phyloP scores from a whole-genome alignment of 2,888 invertebrate species.

The Apamea anceps region DNA sequence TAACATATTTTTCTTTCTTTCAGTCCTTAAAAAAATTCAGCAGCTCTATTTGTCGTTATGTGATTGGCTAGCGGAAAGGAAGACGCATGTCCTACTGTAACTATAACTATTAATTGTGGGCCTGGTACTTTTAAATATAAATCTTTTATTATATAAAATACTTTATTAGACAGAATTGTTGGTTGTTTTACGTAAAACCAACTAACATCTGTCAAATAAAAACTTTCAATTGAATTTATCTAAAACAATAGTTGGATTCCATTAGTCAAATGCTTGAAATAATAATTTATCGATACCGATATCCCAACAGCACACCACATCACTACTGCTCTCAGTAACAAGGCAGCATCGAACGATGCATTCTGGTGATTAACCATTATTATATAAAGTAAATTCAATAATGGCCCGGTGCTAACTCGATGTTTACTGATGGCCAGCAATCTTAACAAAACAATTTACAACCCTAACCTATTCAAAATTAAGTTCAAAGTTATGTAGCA shows the following conservation, averaged over 20 bases:
- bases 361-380: slow-evolving; percentile 90
- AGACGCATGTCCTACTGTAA: background rate
- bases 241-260: background rate
- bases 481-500: slow-evolving; percentile 67
- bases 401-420: slow-evolving; percentile 86
- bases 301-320: slow-evolving; percentile 48
- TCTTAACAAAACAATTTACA: slow-evolving; percentile 58
- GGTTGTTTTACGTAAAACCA: too few species aligned
- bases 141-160: too few species aligned
- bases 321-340: slow-evolving; percentile 83
- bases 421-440: slow-evolving; percentile 82
- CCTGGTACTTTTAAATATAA: too few species aligned
- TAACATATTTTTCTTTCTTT: background rate
- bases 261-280: background rate
- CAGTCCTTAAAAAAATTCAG: background rate
- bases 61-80: background rate
- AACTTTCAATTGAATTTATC: too few species aligned
- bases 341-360: slow-evolving; percentile 87
- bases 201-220: background rate
- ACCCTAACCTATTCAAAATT: slow-evolving; percentile 68
- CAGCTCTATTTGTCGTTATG: background rate
- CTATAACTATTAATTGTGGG: too few species aligned
- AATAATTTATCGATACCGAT: slow-evolving; percentile 33
- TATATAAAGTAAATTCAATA: slow-evolving; percentile 91
- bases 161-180: too few species aligned